Percentiles rank a stretch among this genome's conserved stretches.
Evolutionary conservation across 2,113 vertebrate genomes (phyloP).

Genomic region (Vicugna pacos): DNA sequence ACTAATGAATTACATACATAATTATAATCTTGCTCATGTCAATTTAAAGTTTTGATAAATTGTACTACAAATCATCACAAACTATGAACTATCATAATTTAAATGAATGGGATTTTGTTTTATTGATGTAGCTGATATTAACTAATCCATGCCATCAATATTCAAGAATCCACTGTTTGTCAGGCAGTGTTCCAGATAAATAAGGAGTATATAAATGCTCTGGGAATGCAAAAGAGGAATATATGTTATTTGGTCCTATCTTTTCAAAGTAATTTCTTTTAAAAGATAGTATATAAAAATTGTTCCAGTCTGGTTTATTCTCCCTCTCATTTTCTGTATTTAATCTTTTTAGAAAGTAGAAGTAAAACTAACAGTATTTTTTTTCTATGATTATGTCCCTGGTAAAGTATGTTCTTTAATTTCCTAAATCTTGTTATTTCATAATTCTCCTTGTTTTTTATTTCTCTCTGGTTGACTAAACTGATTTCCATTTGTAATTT

Average conservation of each 20-base stretch:
- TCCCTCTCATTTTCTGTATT: neutral
- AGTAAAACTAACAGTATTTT: neutral
- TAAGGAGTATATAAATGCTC: neutral
- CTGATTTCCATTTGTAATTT: neutral
- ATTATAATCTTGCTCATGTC: neutral
- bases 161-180: neutral
- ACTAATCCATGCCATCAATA: neutral
- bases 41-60: constrained; percentile 12
- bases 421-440: neutral
- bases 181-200: neutral
- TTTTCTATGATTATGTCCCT: neutral
- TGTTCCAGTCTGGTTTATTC: neutral
- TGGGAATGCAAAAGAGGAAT: neutral
- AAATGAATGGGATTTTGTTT: constrained; percentile 19
- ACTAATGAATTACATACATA: neutral
- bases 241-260: neutral
- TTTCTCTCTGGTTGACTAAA: neutral
- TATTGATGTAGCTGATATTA: neutral
- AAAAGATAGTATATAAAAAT: neutral
- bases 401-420: constrained; percentile 8
- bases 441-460: neutral
- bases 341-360: neutral
- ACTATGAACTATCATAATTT: neutral
- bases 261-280: constrained; percentile 14
- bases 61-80: neutral